phyloP scores from a whole-genome alignment of 2,113 vertebrate species.

The Elanoides forficatus region DNA sequence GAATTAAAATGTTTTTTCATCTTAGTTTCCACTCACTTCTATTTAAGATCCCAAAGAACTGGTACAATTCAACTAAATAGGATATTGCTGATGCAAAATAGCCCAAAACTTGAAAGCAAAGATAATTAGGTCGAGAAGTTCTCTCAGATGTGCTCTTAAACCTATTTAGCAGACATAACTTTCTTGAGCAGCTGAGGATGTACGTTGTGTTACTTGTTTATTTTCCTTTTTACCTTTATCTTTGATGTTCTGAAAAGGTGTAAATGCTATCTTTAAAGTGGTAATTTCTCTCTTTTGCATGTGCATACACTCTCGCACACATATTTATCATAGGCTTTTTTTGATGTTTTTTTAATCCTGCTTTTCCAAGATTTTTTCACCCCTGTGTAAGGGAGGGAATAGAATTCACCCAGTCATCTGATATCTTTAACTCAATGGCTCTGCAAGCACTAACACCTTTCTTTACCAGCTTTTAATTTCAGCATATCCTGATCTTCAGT shows the following conservation, averaged over 20 bases:
- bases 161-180: not conserved
- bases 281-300: not conserved
- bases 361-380: not conserved
- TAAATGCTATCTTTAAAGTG: not conserved
- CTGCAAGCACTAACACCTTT: not conserved
- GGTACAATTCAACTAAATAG: not conserved
- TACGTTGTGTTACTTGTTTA: not conserved
- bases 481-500: not conserved
- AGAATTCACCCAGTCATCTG: not conserved
- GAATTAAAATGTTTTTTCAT: not conserved
- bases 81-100: not conserved
- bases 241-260: not conserved
- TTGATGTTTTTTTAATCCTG: not conserved
- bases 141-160: not conserved
- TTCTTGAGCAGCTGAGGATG: not conserved
- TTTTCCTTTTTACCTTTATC: not conserved
- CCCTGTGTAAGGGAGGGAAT: fast-evolving
- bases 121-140: not conserved
- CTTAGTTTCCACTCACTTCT: not conserved
- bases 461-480: not conserved
- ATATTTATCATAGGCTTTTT: not conserved
- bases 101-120: not conserved
- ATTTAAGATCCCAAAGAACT: not conserved
- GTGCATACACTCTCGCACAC: not conserved
- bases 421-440: not conserved